Base-by-base conservation (phyloP, 2,113 vertebrate genomes). In the Holacanthus passer region DNA sequence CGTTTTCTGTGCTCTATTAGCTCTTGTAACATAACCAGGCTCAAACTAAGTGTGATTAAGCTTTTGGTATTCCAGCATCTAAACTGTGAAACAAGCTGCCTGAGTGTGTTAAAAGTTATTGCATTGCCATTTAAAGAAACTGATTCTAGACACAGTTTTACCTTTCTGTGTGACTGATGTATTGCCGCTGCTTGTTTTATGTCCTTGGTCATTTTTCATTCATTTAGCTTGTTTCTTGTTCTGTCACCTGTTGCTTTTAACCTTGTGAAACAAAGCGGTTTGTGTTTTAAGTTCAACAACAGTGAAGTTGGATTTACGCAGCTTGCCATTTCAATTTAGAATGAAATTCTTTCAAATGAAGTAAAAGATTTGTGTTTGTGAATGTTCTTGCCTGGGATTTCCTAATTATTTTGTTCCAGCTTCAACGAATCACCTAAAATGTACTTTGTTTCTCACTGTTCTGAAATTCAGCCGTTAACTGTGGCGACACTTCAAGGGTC, bases 141-240 rank as follows among this genome's bases (percentile, higher is more conserved):
- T 1, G 17, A 69, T 50, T 59, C 7, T 31, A 24, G 31, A 10
- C 14, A 24, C 12, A 37, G 41, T 50, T 67, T 47, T 77, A 4
- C 41, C 12, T 69, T 29, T 39, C 31, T 29, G 29, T 53, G 67
- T 41, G 31, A 31, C 7, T 48, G 29, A 37, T 76, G 73, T 29
- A 6, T 32, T 80, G 27, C 19, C 22, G 41, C 22, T 19, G 20
- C 37, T 56, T 50, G 60, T 13, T 74, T 50, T 32, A 11, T n/a
- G 37, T 47, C 29, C 17, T 20, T 37, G 56, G 17, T 45, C 37
- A 56, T 63, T 71, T 78, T 83, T 53, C 62, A 73, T 73, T 55
- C 45, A 12, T 52, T 8, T 12, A 45, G 4, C 27, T 32, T 56
- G 2, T 70, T 47, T 68, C 53, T 31, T 64, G 3, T 19, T 52